A percentile compares a stretch with the other conserved stretches of the same genome.
These are phyloP conservation scores for Pungitius pungitius DNA, from an alignment of 2,113 vertebrate genomes.

Conservation along the genomic window DNA sequence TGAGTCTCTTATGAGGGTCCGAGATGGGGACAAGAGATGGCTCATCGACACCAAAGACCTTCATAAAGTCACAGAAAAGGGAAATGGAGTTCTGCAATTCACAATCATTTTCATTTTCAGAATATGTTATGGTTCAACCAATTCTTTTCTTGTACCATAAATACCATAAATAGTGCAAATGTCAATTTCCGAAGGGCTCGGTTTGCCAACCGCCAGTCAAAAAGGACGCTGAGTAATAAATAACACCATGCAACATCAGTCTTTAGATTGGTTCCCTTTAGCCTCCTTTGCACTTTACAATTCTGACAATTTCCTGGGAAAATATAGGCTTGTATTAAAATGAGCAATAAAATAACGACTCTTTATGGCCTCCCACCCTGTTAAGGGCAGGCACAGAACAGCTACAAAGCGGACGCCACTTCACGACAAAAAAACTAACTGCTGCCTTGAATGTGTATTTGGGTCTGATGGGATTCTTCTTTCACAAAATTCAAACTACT, in stretches of 20 bases:
- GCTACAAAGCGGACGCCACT: not conserved
- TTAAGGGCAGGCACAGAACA: not conserved
- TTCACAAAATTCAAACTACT: not conserved
- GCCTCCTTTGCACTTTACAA: not conserved
- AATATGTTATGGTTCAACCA: not conserved
- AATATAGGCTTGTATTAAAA: not conserved
- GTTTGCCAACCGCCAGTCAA: no score
- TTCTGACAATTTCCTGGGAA: not conserved
- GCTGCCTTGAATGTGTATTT: not conserved
- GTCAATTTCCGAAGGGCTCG: not conserved
- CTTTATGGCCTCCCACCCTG: not conserved
- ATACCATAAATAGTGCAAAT: not conserved
- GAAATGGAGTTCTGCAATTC: not conserved
- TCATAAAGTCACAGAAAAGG: not conserved
- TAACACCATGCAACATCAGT: no score
- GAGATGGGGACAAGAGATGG: not conserved
- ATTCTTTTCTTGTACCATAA: not conserved
- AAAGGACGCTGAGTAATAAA: no score
- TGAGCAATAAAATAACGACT: not conserved
- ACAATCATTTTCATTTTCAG: not conserved
- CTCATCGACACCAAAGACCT: constrained; percentile 3
- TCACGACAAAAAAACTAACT: not conserved
- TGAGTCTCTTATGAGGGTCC: not conserved
- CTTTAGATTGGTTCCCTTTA: not conserved
- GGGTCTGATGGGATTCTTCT: not conserved